These are phyloP conservation scores for Drosophila subpulchrella DNA, from an alignment of 1,140 invertebrate species.

Conservation along the genomic window DNA sequence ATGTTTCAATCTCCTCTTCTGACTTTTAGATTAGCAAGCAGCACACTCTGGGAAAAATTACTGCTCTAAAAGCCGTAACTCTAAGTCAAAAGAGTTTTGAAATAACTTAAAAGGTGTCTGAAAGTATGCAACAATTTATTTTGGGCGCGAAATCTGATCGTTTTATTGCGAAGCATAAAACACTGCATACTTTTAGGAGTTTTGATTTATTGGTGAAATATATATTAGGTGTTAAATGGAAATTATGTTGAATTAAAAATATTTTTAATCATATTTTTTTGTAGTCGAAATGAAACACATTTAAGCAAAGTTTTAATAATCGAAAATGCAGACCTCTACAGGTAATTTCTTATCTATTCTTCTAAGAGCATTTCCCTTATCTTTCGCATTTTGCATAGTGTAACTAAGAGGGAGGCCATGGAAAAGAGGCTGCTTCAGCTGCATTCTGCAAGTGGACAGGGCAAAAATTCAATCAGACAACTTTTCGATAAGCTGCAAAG, in stretches of 20 bases:
- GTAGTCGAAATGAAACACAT: too few species aligned
- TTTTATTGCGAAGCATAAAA: too few species aligned
- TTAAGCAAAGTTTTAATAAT: too few species aligned
- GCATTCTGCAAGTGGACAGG: conserved; percentile 51
- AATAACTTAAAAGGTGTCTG: not conserved
- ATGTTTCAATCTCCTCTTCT: conserved; percentile 36
- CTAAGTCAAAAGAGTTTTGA: not conserved
- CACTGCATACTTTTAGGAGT: too few species aligned
- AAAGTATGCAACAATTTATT: not conserved
- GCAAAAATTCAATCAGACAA: conserved; percentile 77
- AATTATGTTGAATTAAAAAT: too few species aligned
- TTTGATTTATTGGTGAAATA: too few species aligned
- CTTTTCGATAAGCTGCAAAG: conserved; percentile 81
- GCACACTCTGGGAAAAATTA: not conserved
- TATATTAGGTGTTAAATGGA: too few species aligned
- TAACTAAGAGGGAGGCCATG: conserved; percentile 19
- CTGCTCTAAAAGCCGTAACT: not conserved
- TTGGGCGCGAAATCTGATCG: not conserved
- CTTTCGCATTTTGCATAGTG: not conserved
- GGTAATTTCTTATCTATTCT: too few species aligned
- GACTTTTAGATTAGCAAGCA: conserved; percentile 18
- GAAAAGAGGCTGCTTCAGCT: conserved; percentile 20
- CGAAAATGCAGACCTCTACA: too few species aligned
- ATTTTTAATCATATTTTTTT: too few species aligned
- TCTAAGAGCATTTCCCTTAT: too few species aligned